Conservation (phyloP, 2,797 vertebrate genomes). For the Sebastes hubbsi region DNA sequence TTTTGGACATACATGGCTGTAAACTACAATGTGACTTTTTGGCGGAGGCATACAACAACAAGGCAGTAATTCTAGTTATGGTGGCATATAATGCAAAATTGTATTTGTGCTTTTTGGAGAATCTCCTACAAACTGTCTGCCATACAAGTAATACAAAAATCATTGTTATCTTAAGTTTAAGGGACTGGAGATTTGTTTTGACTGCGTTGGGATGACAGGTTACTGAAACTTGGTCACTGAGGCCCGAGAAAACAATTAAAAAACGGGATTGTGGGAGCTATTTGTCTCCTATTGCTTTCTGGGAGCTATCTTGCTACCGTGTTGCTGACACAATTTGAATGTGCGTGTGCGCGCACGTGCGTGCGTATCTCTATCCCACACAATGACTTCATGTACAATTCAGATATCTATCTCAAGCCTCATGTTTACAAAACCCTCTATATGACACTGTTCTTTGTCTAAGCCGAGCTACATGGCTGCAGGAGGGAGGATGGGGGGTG, state of each 20-base stretch:
- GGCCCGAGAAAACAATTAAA: background rate
- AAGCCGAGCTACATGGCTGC: conserved; percentile 15
- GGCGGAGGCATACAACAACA: background rate
- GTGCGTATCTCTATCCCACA: conserved; percentile 11
- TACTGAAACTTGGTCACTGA: background rate
- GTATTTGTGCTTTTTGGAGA: background rate
- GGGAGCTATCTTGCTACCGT: background rate
- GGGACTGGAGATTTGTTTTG: background rate
- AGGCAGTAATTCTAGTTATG: background rate
- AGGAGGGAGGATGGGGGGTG: background rate
- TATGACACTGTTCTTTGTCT: conserved; percentile 71
- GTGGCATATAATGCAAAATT: background rate
- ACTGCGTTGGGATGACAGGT: background rate
- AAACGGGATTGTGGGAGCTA: fast-evolving
- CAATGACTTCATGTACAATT: conserved; percentile 39
- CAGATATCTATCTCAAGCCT: conserved; percentile 49
- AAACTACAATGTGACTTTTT: background rate
- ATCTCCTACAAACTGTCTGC: background rate
- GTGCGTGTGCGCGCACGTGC: background rate
- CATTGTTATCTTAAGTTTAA: background rate
- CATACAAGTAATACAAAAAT: background rate
- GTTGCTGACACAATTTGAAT: background rate
- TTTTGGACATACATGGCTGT: background rate
- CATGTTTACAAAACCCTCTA: conserved; percentile 63
- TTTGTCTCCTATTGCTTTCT: background rate